A percentile compares a stretch with the other conserved stretches of the same genome.
Evolutionary conservation across 2,113 vertebrate genomes (phyloP).

Genomic region (Rhagologus leucostigma): DNA sequence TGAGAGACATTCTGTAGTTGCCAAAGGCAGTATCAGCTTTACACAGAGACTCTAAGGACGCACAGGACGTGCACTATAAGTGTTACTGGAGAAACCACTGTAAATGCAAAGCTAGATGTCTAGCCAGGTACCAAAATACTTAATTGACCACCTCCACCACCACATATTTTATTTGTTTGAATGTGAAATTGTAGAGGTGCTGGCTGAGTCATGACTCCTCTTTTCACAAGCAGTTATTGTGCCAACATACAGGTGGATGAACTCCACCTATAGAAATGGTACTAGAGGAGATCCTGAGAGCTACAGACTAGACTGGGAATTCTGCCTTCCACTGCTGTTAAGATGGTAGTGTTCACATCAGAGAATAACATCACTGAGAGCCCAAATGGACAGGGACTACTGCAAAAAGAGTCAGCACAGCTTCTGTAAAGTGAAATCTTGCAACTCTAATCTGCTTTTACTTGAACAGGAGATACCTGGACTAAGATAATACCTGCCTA

Average conservation of each 20-base stretch:
- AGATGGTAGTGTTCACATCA: background rate
- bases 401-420: background rate
- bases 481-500: background rate
- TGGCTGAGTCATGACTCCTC: background rate
- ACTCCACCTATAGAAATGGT: background rate
- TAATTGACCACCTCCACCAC: background rate
- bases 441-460: background rate
- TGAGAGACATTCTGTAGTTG: conserved; percentile 36
- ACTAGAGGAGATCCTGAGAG: background rate
- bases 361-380: background rate
- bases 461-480: background rate
- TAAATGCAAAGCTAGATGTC: background rate
- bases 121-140: background rate
- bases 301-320: background rate
- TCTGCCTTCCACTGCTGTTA: background rate
- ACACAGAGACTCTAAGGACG: background rate
- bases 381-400: background rate
- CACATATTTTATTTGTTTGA: background rate
- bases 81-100: background rate
- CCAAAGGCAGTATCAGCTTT: conserved; percentile 50
- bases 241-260: background rate
- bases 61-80: background rate
- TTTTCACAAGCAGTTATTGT: background rate
- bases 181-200: background rate
- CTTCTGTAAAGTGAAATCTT: background rate